Percentiles rank a stretch among this genome's conserved stretches.
phyloP scores from a whole-genome alignment of 2,113 vertebrate genomes.

The Zapornia atra region DNA sequence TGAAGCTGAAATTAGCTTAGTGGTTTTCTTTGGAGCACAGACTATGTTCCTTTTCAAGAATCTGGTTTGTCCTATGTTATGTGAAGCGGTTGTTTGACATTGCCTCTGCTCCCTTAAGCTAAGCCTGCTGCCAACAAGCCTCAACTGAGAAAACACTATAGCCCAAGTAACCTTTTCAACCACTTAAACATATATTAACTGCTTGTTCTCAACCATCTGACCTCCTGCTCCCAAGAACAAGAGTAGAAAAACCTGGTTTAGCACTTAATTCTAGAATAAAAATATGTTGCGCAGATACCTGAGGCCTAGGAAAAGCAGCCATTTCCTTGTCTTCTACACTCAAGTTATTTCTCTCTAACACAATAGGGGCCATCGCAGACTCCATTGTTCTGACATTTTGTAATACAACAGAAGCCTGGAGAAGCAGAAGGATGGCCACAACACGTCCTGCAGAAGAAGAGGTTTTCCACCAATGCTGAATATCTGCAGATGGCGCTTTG shows the following conservation, averaged over 20 bases:
- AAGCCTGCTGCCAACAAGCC: constrained; percentile 13
- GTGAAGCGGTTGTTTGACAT: constrained; percentile 11
- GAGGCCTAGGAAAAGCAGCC: neutral
- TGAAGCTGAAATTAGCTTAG: neutral
- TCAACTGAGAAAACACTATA: neutral
- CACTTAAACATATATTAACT: neutral
- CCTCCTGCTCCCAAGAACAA: neutral
- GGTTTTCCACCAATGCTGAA: neutral
- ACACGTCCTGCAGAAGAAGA: neutral
- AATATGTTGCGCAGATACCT: neutral
- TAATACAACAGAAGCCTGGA: neutral
- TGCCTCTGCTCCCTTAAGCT: neutral
- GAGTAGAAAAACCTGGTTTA: neutral
- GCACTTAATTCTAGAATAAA: neutral
- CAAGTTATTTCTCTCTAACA: neutral
- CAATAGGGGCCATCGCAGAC: neutral
- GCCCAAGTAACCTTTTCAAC: neutral
- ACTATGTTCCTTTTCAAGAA: neutral
- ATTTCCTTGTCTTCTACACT: neutral
- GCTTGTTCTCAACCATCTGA: neutral
- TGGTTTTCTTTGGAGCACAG: neutral
- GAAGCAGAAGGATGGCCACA: neutral
- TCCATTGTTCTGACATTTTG: neutral
- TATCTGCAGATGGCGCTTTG: neutral
- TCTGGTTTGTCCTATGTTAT: neutral